These are phyloP conservation scores for Orchesella flavescens DNA, from an alignment of 2,888 invertebrate genomes.

Conservation along the genomic window DNA sequence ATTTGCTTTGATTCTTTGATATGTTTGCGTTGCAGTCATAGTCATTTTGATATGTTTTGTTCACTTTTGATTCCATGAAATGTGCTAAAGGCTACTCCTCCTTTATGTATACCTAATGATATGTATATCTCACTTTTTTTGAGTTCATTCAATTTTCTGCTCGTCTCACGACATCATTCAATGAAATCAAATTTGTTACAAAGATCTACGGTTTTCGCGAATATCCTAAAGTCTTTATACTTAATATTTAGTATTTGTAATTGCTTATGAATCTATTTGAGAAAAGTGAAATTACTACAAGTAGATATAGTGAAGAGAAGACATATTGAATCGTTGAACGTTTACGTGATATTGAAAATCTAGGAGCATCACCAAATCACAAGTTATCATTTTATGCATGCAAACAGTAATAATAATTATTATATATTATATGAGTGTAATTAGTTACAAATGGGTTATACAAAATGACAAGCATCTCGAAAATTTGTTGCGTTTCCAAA, in stretches of 20 bases:
- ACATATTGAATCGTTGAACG: constrained; percentile 54
- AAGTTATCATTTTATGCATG: neutral
- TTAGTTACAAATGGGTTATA: constrained; percentile 28
- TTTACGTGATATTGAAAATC: constrained; percentile 17
- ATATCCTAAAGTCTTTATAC: no score
- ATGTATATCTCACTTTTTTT: neutral
- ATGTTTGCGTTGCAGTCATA: constrained; percentile 46
- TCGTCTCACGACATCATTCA: neutral
- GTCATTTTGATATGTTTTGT: constrained; percentile 39
- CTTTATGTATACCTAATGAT: neutral
- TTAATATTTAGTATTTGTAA: no score
- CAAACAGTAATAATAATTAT: constrained; percentile 25
- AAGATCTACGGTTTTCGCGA: neutral
- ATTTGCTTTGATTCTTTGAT: constrained; percentile 45
- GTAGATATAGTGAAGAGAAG: constrained; percentile 27
- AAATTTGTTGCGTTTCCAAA: constrained; percentile 87
- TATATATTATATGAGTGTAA: no score
- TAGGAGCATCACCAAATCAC: constrained; percentile 44
- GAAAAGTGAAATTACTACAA: neutral
- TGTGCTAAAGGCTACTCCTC: neutral
- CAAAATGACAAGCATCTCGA: constrained; percentile 79
- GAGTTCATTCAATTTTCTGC: neutral
- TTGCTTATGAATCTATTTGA: neutral
- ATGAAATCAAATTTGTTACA: neutral
- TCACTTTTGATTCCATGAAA: neutral